Evolutionary conservation across 2,888 invertebrate species (phyloP).

Genomic region (Synanthedon formicaeformis): DNA sequence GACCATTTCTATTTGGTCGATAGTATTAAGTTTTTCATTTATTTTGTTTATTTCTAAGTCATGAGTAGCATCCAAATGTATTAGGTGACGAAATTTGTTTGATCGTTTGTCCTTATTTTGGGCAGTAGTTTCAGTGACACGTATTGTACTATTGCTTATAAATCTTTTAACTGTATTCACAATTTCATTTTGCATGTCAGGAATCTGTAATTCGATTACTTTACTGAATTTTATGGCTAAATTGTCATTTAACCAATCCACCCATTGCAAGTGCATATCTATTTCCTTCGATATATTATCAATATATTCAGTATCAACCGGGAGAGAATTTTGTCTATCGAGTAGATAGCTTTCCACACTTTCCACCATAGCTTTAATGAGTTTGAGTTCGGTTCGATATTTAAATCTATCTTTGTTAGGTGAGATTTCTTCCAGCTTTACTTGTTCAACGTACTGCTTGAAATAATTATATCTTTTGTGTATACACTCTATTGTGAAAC

Average conservation of each 20-base stretch:
- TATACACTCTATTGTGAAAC: conserved; percentile 19
- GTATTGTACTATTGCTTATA: conserved; percentile 11
- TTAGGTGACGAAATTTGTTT: not conserved
- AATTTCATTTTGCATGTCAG: conserved; percentile 14
- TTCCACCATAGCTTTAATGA: conserved; percentile 19
- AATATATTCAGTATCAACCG: conserved; percentile 21
- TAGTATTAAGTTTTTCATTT: conserved; percentile 17
- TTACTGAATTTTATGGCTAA: conserved; percentile 18
- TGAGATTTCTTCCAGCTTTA: conserved; percentile 4
- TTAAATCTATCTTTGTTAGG: conserved; percentile 9
- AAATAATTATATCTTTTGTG: conserved; percentile 13
- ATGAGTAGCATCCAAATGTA: conserved; percentile 6
- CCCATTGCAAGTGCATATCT: conserved; percentile 29
- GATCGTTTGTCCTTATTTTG: not conserved
- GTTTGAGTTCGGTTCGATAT: conserved; percentile 14
- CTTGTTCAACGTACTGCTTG: conserved; percentile 10
- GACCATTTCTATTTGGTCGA: conserved; percentile 16
- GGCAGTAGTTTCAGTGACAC: not conserved
- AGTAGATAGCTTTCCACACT: conserved; percentile 14
- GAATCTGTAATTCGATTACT: conserved; percentile 13
- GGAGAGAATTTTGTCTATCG: conserved; percentile 17
- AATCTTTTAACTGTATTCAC: conserved; percentile 15
- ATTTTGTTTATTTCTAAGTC: conserved; percentile 17
- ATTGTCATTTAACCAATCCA: conserved; percentile 22
- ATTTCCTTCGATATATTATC: conserved; percentile 18